Evolutionary conservation across 2,888 invertebrate genomes (phyloP).

Genomic region (Selenia dentaria): DNA sequence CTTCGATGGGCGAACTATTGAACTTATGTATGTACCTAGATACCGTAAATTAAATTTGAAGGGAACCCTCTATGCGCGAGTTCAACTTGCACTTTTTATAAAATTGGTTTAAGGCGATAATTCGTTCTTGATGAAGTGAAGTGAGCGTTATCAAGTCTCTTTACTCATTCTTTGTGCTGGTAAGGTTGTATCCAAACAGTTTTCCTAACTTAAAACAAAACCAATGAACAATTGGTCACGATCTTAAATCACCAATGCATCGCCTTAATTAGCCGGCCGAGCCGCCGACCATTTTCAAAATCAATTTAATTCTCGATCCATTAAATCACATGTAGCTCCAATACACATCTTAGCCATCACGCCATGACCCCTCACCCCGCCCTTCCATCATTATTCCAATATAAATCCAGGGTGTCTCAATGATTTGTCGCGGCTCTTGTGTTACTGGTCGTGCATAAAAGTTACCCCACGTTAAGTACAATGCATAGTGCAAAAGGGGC

Average conservation of each 20-base stretch:
- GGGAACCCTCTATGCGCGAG: too few species aligned
- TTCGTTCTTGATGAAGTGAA: too few species aligned
- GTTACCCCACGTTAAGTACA: constrained; percentile 77
- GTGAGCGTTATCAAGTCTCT: too few species aligned
- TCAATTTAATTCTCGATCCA: constrained; percentile 80
- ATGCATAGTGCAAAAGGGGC: constrained; percentile 74
- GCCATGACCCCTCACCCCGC: constrained; percentile 41
- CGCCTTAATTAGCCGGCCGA: constrained; percentile 45
- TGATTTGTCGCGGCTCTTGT: constrained; percentile 48
- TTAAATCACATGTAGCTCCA: constrained; percentile 75
- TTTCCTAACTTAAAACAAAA: too few species aligned
- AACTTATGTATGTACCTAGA: too few species aligned
- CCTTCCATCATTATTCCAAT: constrained; percentile 31
- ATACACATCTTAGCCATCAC: constrained; percentile 58
- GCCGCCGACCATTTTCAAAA: constrained; percentile 63
- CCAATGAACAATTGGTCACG: neutral
- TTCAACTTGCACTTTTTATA: too few species aligned
- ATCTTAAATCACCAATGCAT: constrained; percentile 9
- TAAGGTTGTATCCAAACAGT: too few species aligned
- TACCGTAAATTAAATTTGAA: too few species aligned
- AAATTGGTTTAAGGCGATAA: too few species aligned
- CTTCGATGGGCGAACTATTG: too few species aligned
- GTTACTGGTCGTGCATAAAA: constrained; percentile 67
- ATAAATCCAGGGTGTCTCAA: constrained; percentile 44
- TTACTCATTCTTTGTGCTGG: too few species aligned